Evolutionary conservation across 2,797 vertebrate species (phyloP).

Genomic region (Chiloscyllium punctatum): DNA sequence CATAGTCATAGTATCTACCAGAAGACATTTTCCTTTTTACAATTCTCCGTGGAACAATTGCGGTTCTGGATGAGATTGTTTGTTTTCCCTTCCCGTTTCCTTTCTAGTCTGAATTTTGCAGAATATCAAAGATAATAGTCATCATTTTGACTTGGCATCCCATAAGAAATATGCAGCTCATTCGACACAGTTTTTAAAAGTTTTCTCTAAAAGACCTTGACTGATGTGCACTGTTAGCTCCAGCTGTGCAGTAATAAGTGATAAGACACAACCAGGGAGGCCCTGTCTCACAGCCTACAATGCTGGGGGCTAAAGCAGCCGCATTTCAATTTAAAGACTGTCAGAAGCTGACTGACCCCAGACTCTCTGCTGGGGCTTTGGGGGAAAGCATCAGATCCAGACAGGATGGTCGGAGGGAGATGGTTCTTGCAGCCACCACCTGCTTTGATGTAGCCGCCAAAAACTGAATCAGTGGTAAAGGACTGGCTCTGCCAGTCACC

Average conservation of each 20-base stretch:
- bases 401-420: too few species aligned
- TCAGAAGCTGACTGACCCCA: not conserved
- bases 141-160: not conserved
- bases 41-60: not conserved
- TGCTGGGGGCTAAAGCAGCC: not conserved
- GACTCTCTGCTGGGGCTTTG: too few species aligned
- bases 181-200: not conserved
- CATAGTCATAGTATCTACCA: not conserved
- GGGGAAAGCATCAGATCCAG: too few species aligned
- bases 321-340: not conserved
- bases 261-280: not conserved
- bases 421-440: not conserved
- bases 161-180: not conserved
- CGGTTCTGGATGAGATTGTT: not conserved
- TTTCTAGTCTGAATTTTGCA: not conserved
- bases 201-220: slow-evolving; percentile 13
- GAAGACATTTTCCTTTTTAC: not conserved
- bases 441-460: not conserved
- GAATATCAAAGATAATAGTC: not conserved
- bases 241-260: slow-evolving; percentile 32
- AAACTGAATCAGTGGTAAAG: not conserved
- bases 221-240: not conserved
- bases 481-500: not conserved
- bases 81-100: not conserved
- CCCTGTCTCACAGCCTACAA: not conserved